Evolutionary conservation across 1,140 invertebrate species (phyloP).

Genomic region (Aphaenogaster floridana): DNA sequence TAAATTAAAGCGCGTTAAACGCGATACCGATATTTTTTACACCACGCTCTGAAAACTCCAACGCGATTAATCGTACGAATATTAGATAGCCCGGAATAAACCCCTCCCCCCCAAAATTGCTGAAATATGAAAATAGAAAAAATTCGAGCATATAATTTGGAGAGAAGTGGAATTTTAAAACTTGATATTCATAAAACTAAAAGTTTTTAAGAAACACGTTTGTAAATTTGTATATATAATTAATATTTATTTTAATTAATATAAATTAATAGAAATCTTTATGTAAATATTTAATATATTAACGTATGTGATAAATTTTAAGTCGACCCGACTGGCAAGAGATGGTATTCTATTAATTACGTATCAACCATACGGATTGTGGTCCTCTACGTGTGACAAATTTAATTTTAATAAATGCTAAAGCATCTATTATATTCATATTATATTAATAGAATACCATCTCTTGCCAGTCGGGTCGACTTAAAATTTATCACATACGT

Average conservation of each 20-base stretch:
- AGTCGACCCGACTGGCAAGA: too few relatives aligned
- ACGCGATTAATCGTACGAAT: conserved; percentile 53
- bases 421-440: too few relatives aligned
- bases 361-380: too few relatives aligned
- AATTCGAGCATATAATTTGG: neutral
- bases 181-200: neutral
- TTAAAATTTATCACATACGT: too few relatives aligned
- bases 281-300: neutral
- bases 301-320: too few relatives aligned
- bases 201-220: neutral
- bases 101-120: neutral
- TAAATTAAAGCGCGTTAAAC: conserved; percentile 59
- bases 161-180: neutral
- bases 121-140: conserved; percentile 16
- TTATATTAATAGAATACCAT: too few relatives aligned
- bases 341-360: too few relatives aligned
- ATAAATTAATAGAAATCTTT: neutral
- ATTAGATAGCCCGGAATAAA: conserved; percentile 18
- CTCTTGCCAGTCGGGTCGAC: too few relatives aligned
- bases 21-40: conserved; percentile 56
- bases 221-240: neutral
- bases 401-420: too few relatives aligned
- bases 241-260: too few relatives aligned
- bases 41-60: conserved; percentile 30
- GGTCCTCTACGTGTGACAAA: too few relatives aligned